phyloP scores from a whole-genome alignment of 1,140 invertebrate species.

The Drosophila orena region DNA sequence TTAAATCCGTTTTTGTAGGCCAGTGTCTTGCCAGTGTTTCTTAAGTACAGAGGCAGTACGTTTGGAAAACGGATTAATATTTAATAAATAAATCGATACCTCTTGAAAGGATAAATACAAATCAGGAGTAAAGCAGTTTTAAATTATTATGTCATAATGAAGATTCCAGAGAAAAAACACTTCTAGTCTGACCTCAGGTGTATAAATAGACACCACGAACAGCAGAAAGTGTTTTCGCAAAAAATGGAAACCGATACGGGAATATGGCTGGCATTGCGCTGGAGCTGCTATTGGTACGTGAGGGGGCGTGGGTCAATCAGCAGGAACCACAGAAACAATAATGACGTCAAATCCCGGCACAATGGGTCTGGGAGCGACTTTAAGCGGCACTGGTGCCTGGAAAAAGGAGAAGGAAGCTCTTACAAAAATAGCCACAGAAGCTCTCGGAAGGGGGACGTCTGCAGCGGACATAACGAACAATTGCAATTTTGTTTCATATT shows the following conservation, averaged over 20 bases:
- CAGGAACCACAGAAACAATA: conserved; percentile 30
- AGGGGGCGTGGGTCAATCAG: conserved; percentile 57
- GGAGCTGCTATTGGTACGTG: conserved; percentile 32
- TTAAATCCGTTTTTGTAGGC: too few species aligned
- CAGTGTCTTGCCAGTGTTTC: too few species aligned
- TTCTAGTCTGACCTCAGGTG: background rate
- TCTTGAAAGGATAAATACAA: too few species aligned
- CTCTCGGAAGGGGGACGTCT: conserved; percentile 32
- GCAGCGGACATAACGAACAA: conserved; percentile 40
- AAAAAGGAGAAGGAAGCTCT: conserved; percentile 8
- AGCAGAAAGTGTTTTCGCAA: conserved; percentile 37
- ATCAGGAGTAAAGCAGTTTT: background rate
- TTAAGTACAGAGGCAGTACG: too few species aligned
- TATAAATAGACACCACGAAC: conserved; percentile 1
- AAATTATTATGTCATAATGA: background rate
- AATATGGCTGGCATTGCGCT: conserved; percentile 52
- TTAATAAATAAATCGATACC: too few species aligned
- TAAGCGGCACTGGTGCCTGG: conserved; percentile 3
- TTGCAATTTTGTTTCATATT: conserved; percentile 47
- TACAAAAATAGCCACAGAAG: conserved; percentile 43
- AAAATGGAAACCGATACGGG: conserved; percentile 63
- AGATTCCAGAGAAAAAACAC: background rate
- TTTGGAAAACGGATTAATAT: too few species aligned
- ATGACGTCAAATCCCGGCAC: conserved; percentile 29
- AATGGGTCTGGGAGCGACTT: conserved; percentile 36